Percentiles rank a stretch among this genome's conserved stretches.
phyloP scores from a whole-genome alignment of 2,797 vertebrate species.

The Rallus crepitans region DNA sequence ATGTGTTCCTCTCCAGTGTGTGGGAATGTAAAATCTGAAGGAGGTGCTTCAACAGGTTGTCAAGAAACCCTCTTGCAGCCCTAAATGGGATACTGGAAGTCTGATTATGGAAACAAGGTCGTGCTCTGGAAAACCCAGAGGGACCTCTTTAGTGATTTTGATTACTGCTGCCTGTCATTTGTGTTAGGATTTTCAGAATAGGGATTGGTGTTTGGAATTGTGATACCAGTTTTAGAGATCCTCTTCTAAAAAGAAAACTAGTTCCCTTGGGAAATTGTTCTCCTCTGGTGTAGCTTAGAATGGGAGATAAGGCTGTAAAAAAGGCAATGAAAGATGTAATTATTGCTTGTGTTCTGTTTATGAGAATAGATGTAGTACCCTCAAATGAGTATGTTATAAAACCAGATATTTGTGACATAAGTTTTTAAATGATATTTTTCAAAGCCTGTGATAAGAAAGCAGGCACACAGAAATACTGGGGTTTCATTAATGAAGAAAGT shows the following conservation, averaged over 20 bases:
- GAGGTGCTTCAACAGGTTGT: conserved; percentile 18
- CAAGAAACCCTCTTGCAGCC: conserved; percentile 7
- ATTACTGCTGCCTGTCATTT: conserved; percentile 52
- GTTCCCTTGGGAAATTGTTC: conserved; percentile 38
- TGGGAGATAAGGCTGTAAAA: conserved; percentile 42
- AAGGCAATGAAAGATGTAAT: conserved; percentile 7
- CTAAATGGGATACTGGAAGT: conserved; percentile 9
- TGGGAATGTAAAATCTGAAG: conserved; percentile 10
- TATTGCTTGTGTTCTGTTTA: conserved; percentile 24
- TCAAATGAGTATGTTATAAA: neutral
- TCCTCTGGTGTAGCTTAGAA: conserved; percentile 23
- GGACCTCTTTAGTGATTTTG: conserved; percentile 44
- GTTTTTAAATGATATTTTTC: neutral
- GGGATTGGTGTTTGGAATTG: neutral
- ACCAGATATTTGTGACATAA: neutral
- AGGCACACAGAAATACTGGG: neutral
- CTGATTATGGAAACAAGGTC: conserved; percentile 49
- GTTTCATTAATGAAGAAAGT: neutral
- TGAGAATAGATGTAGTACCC: neutral
- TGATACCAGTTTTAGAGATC: conserved; percentile 49
- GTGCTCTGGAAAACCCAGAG: neutral
- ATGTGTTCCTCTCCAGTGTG: neutral
- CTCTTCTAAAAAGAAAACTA: conserved; percentile 5
- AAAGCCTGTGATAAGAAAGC: neutral
- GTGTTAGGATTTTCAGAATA: conserved; percentile 30